Evolutionary conservation across 2,113 vertebrate species (phyloP).

Genomic region (Eptatretus burgeri): DNA sequence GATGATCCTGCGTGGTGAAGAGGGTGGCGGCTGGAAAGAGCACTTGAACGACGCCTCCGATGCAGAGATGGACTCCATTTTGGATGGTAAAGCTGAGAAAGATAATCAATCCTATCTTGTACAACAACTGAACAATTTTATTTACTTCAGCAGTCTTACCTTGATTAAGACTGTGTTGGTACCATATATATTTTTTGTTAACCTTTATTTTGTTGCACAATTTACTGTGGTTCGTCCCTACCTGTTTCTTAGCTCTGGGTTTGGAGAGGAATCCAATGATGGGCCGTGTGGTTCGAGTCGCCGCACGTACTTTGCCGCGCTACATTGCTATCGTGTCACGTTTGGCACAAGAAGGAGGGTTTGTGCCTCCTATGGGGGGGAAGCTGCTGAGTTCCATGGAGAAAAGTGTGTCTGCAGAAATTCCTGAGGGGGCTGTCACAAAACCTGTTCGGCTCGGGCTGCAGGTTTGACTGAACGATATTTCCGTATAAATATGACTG

Average conservation of each 20-base stretch:
- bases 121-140: too few relatives aligned
- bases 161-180: too few relatives aligned
- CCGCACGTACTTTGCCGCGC: background rate
- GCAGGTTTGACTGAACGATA: background rate
- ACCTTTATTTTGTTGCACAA: too few relatives aligned
- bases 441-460: background rate
- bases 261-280: too few relatives aligned
- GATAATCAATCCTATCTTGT: too few relatives aligned
- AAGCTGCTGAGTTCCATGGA: background rate
- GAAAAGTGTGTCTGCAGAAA: background rate
- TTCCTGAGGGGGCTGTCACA: background rate
- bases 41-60: background rate
- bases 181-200: too few relatives aligned
- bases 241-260: too few relatives aligned
- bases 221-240: too few relatives aligned
- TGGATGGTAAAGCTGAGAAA: too few relatives aligned
- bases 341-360: background rate
- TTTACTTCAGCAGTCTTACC: too few relatives aligned
- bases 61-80: background rate
- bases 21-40: constrained; percentile 1
- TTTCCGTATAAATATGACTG: too few relatives aligned
- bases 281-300: too few relatives aligned
- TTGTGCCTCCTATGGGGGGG: background rate
- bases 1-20: background rate
- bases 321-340: constrained; percentile 4